Evolutionary conservation across 23 tunicate species (phyloP), one percentile per base, ranked within the genome.

Genomic region (Oikopleura dioica): DNA sequence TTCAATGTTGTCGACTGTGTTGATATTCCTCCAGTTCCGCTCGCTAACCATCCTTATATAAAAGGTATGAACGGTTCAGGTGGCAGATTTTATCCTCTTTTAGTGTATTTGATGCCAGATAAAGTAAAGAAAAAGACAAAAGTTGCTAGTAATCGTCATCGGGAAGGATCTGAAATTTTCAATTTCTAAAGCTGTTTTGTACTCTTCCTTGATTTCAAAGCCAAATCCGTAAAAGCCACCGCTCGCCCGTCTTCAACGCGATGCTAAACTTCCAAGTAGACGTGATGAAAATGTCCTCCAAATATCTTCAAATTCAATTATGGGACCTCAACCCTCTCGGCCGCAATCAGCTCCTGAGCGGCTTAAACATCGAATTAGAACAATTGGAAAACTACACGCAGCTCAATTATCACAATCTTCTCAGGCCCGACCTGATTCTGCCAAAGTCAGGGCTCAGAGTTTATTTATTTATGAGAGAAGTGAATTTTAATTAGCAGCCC

Each of bases 1-100:
- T 63, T 63, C 26, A 63, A 63, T 63, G 33, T 63, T 23, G 33
- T 63, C 33, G 72, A 63, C 26, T 63, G 72, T 63, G 26, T 63
- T 12, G 72, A 63, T 2, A 16, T 63, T 23, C 72, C 72, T 2
- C 32, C 72, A 24, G 16, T 12, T 63, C 72, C 72, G 33, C 16
- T 63, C 4, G 33, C 72, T 2, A 12, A 23, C 2, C 72, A 63
- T 63, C 72, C 72, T 5, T 63, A 63, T 63, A 28, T 63, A 23
- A 63, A 63, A 63, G 72, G 72, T 63, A 21, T 44, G 55, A 44
- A 9, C 9, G 55, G 16, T 44, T 44, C 9, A 44, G 16, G 16
- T 44, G 21, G 21, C 21, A 21, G 9, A 21, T 44, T 9, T 9
- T 9, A 44, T 44, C 9, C 9, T 9, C 9, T 9, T 44, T 44